These are phyloP conservation scores for Eurytoma adleriae DNA, from an alignment of 2,888 invertebrate genomes.

Conservation along the genomic window DNA sequence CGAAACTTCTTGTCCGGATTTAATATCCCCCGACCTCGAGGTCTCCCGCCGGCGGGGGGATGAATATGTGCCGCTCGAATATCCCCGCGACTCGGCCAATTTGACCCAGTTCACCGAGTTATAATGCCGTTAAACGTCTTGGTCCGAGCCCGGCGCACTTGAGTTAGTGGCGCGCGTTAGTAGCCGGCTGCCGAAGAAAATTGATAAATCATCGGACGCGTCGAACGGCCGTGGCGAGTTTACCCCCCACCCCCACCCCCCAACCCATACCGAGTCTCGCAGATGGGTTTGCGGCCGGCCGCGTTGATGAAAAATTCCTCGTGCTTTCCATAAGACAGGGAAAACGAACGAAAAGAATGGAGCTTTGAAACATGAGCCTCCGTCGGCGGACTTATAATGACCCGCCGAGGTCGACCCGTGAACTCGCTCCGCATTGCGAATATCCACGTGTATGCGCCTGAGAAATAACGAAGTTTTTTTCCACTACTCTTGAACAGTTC, in stretches of 20 bases:
- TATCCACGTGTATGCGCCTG: neutral
- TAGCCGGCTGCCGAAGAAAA: constrained; percentile 60
- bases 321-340: constrained; percentile 37
- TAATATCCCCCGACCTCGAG: constrained; percentile 57
- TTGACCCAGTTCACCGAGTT: constrained; percentile 69
- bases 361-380: constrained; percentile 31
- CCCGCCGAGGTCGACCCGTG: neutral
- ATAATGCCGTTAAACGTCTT: constrained; percentile 68
- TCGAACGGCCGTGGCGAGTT: constrained; percentile 40
- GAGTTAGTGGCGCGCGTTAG: constrained; percentile 62
- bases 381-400: constrained; percentile 44
- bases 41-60: constrained; percentile 39
- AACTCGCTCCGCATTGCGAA: neutral
- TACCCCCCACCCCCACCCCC: neutral
- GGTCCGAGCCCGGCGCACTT: neutral
- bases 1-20: constrained; percentile 50
- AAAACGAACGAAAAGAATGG: neutral
- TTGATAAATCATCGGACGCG: constrained; percentile 66
- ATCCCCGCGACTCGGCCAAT: constrained; percentile 60
- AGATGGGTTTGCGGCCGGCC: neutral
- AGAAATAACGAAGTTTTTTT: constrained; percentile 24
- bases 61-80: constrained; percentile 40
- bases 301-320: constrained; percentile 51
- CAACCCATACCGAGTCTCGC: too few relatives aligned
- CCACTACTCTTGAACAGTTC: neutral